phyloP scores from a whole-genome alignment of 2,888 invertebrate genomes.

The Drosophila subsilvestris region DNA sequence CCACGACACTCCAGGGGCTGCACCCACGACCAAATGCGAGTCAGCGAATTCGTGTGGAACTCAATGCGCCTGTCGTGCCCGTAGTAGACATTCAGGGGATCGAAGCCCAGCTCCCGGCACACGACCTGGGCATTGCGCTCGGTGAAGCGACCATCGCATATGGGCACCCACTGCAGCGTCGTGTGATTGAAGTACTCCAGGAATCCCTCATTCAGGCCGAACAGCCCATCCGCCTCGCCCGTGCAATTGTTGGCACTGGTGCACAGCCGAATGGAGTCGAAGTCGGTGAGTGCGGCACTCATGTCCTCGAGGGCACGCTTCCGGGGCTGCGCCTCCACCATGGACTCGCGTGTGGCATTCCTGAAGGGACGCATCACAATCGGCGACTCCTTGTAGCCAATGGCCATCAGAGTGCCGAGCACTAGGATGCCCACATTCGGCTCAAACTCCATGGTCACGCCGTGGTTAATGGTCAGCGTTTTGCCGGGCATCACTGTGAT shows the following conservation, averaged over 20 bases:
- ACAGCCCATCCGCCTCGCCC: constrained; percentile 80
- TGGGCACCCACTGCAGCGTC: constrained; percentile 97
- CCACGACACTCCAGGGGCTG: constrained; percentile 95
- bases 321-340: constrained; percentile 54
- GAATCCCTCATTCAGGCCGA: constrained; percentile 91
- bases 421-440: constrained; percentile 98
- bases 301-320: constrained; percentile 86
- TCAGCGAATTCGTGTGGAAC: constrained; percentile 93
- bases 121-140: constrained; percentile 98
- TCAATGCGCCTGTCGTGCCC: constrained; percentile 93
- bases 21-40: constrained; percentile 96
- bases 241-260: constrained; percentile 89
- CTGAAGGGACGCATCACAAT: constrained; percentile 90
- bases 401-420: constrained; percentile 93
- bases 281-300: constrained; percentile 70
- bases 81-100: constrained; percentile 94
- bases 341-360: constrained; percentile 72
- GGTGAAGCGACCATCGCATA: constrained; percentile 97
- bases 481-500: constrained; percentile 98
- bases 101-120: constrained; percentile 95
- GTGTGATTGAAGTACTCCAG: constrained; percentile 97
- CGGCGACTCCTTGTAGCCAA: constrained; percentile 90
- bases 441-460: constrained; percentile 95
- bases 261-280: constrained; percentile 90
- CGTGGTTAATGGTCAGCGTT: constrained; percentile 93